These are phyloP conservation scores for Fratercula arctica DNA, from an alignment of 2,797 vertebrate species.

Conservation along the genomic window DNA sequence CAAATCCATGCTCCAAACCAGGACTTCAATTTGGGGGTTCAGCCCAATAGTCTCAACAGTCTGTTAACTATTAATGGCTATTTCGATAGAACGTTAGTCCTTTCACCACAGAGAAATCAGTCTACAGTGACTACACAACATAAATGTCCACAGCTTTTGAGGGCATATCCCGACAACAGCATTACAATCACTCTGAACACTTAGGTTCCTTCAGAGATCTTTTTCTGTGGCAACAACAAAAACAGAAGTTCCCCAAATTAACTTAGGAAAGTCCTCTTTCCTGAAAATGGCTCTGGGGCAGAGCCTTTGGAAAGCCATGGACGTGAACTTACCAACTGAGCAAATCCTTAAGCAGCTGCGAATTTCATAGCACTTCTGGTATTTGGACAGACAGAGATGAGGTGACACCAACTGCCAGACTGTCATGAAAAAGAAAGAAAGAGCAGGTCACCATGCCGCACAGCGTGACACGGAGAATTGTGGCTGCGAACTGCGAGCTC, in stretches of 20 bases:
- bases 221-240: neutral
- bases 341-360: neutral
- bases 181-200: neutral
- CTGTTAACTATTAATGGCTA: neutral
- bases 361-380: neutral
- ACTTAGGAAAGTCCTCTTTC: neutral
- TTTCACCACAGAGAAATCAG: neutral
- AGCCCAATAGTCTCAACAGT: neutral
- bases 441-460: neutral
- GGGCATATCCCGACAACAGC: rapidly evolving
- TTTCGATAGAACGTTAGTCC: neutral
- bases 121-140: neutral
- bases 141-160: neutral
- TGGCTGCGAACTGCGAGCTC: neutral
- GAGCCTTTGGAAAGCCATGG: neutral
- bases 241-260: neutral
- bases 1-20: neutral
- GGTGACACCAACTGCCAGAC: neutral
- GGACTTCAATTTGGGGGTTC: neutral
- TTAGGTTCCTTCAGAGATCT: neutral
- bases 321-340: neutral
- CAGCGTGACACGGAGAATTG: neutral
- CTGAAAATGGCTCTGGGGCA: neutral
- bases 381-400: neutral
- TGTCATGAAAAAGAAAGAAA: neutral